Base-by-base conservation (phyloP, 2,888 invertebrate genomes). In the Drosophila subsilvestris region DNA sequence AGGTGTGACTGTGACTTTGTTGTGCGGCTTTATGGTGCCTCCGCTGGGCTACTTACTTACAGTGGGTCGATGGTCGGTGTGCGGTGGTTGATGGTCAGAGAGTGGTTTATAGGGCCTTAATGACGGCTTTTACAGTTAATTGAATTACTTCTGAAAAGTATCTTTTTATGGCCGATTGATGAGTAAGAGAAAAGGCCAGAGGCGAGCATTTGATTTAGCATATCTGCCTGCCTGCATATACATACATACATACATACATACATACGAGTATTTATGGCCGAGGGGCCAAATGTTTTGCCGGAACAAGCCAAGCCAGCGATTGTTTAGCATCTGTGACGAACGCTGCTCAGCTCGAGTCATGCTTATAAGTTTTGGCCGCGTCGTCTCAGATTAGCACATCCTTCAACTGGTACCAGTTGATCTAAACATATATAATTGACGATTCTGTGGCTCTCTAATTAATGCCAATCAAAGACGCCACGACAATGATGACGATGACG, bases 1-100 rank as follows among this genome's bases (percentile, higher is more conserved):
- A 84, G 83, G 85, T 86, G 83, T 84, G 83, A 84, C 87, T 79
- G 83, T 76, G 76, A 88, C 85, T 86, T 86, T 86, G 85, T 86
- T 86, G 85, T 81, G 66, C 25, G 54, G 63, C 58, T 84, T 84
- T 84, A 80, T 75, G 84, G 62, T 69, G 68, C 63, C 69, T 69
- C 42, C 55, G 17, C 27, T n/a, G 55, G 51, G 50, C 70, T 66
- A 67, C 70, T 61, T 57, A 56, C 53, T 75, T 71, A 72, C 44
- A n/a, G 47, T 43, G 51, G 45, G 25, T 22, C n/a, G 7, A 1
- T 32, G 32, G 27, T 27, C 27, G 22, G 32, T 63, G 3, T 22
- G 22, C 51, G 57, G 22, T 51, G 20, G 50, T 27, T 29, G 51
- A 14, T 45, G 20, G 17, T 25, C 56, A 45, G 44, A 42, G 60